Conservation (phyloP, 2,797 vertebrate species). For the Tinamus major region DNA sequence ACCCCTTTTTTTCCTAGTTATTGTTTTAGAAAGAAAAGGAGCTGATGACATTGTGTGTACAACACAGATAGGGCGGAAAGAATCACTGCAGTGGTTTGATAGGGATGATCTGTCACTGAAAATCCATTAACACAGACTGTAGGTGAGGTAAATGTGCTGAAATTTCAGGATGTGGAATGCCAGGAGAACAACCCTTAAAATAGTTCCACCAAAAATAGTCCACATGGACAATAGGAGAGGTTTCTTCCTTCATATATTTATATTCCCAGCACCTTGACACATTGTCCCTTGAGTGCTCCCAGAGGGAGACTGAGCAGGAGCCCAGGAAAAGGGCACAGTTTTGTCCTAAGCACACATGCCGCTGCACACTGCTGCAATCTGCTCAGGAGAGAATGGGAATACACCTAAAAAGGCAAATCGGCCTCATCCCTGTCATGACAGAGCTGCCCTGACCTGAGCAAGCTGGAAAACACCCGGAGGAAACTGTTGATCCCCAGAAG, state of each 20-base stretch:
- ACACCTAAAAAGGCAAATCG: not conserved
- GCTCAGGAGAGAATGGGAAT: rapidly evolving
- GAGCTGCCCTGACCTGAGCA: rapidly evolving
- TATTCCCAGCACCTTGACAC: conserved; percentile 57
- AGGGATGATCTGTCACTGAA: conserved; percentile 75
- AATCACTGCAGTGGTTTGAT: conserved; percentile 70
- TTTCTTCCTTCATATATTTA: conserved; percentile 55
- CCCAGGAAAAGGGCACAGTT: not conserved
- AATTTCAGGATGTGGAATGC: conserved; percentile 77
- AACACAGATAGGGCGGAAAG: conserved; percentile 57
- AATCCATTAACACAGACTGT: conserved; percentile 73
- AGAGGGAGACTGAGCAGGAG: not conserved
- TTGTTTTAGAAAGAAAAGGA: conserved; percentile 64
- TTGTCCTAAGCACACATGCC: rapidly evolving
- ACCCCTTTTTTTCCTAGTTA: conserved; percentile 47
- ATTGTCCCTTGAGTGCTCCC: not conserved
- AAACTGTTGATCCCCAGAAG: conserved; percentile 9
- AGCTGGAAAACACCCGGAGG: not conserved
- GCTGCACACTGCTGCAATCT: not conserved
- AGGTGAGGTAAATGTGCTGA: conserved; percentile 77
- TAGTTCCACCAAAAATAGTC: conserved; percentile 76
- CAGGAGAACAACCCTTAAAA: conserved; percentile 77
- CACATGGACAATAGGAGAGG: conserved; percentile 34
- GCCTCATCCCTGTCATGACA: rapidly evolving
- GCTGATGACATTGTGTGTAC: conserved; percentile 36